Evolutionary conservation across 2,888 invertebrate genomes (phyloP), one percentile per base, ranked within the genome.

Genomic region (Cataglyphis livida): DNA sequence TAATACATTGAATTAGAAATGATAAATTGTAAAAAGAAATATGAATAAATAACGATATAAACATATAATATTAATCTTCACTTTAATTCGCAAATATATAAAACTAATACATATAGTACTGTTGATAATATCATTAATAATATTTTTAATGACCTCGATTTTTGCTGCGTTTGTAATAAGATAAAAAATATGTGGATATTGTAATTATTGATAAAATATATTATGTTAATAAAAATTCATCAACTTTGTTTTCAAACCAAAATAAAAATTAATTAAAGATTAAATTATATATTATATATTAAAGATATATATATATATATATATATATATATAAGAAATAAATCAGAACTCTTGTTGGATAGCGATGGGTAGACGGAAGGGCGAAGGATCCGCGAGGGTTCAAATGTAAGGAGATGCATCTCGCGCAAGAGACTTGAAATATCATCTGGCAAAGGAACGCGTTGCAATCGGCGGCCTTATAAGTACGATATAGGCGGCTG

Each of bases 401-500:
- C 78, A 32, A 71, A 59, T 35, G 59, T 21, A 25, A 76, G 5
- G 57, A 44, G 71, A 57, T 25, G 74, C 78, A 83, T 74, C 76
- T 70, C 74, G 57, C 48, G 32, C 51, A 65, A 70, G 41, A 32
- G 68, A 51, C 83, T 70, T 35, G 85, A 88, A 88, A 88, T 88
- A 88, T 88, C 88, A 88, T 84, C 76, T 65, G 81, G 82, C 61
- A 68, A 78, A 85, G 81, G 68, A 82, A 84, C 81, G 83, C 83
- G 65, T 88, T 78, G 81, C 84, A 82, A 82, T 61, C 61, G 32
- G 74, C 85, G 84, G 86, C 87, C 88, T 86, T 88, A 89, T 85
- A 86, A 82, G 89, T 84, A 89, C 86, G 83, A 89, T 83, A 79
- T 79, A 10, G 25, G 57, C 79, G 28, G 35, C 70, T 64, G 70